Conservation (phyloP, 2,888 invertebrate genomes). For the Tridacna crocea region DNA sequence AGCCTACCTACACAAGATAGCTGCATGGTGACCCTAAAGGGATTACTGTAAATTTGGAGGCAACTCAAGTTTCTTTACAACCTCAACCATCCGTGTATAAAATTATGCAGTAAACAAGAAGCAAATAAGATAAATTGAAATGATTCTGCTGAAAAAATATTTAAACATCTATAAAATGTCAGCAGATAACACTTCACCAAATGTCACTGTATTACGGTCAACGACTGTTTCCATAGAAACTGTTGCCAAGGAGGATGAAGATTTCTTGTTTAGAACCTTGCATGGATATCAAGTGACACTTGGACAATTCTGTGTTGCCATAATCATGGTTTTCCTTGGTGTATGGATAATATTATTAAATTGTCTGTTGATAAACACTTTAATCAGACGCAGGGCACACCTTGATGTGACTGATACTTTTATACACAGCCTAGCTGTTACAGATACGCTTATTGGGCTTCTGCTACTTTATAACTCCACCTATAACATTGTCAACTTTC, state of each 20-base stretch:
- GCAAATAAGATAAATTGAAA: background rate
- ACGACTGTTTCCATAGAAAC: background rate
- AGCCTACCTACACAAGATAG: too few relatives aligned
- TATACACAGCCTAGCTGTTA: slow-evolving; percentile 65
- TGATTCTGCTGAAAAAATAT: background rate
- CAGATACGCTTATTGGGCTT: slow-evolving; percentile 69
- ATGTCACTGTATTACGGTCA: slow-evolving; percentile 4
- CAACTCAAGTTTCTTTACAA: background rate
- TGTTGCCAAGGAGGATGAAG: slow-evolving; percentile 9
- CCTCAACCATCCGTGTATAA: background rate
- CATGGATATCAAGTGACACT: slow-evolving; percentile 65
- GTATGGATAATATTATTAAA: slow-evolving; percentile 65
- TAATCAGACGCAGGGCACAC: slow-evolving; percentile 43
- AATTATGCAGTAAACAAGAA: background rate
- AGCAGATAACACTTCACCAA: slow-evolving; percentile 2
- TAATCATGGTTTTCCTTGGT: slow-evolving; percentile 53
- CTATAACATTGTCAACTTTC: slow-evolving; percentile 72
- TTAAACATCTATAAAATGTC: slow-evolving; percentile 1
- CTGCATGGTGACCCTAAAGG: background rate
- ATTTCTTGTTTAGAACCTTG: slow-evolving; percentile 50
- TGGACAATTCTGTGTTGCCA: slow-evolving; percentile 43
- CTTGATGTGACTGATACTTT: slow-evolving; percentile 65
- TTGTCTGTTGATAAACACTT: slow-evolving; percentile 60
- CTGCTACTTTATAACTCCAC: slow-evolving; percentile 66
- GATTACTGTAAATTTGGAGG: background rate